Evolutionary conservation across 2,888 invertebrate genomes (phyloP).

Genomic region (Sarcophaga carnaria): DNA sequence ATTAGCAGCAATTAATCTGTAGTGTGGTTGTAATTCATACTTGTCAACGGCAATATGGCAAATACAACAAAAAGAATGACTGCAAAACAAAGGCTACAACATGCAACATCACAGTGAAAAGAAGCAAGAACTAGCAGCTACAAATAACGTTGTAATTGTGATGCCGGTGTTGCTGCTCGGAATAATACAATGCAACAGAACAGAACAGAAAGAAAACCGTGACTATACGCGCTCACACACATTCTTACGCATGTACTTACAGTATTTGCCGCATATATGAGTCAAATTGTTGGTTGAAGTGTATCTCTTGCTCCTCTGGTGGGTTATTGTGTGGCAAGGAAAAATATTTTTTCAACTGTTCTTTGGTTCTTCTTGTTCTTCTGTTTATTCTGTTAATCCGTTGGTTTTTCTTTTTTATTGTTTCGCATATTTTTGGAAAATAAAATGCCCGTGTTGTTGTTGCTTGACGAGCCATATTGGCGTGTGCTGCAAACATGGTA

Average conservation of each 20-base stretch:
- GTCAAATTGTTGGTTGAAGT: no score
- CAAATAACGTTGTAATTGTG: constrained; percentile 35
- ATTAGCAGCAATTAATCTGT: constrained; percentile 73
- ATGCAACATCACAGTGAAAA: constrained; percentile 29
- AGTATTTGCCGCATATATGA: background rate
- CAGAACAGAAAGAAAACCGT: no score
- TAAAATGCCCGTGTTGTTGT: constrained; percentile 33
- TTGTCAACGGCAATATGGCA: constrained; percentile 62
- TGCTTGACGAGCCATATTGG: constrained; percentile 17
- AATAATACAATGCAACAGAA: constrained; percentile 7
- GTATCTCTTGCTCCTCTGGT: no score
- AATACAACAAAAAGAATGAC: constrained; percentile 30
- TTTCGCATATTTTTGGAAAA: constrained; percentile 49
- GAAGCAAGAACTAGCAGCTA: background rate
- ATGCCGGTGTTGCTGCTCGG: no score
- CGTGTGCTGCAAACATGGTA: constrained; percentile 59
- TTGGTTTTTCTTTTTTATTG: constrained; percentile 21
- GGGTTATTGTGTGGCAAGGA: constrained; percentile 32
- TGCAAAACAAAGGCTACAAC: constrained; percentile 5
- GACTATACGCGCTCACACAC: no score
- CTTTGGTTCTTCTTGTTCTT: background rate
- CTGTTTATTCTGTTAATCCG: no score
- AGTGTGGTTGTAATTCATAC: constrained; percentile 68
- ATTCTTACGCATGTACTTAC: background rate
- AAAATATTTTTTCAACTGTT: constrained; percentile 43